phyloP scores from a whole-genome alignment of 2,797 vertebrate genomes.

The Acipenser transmontanus region DNA sequence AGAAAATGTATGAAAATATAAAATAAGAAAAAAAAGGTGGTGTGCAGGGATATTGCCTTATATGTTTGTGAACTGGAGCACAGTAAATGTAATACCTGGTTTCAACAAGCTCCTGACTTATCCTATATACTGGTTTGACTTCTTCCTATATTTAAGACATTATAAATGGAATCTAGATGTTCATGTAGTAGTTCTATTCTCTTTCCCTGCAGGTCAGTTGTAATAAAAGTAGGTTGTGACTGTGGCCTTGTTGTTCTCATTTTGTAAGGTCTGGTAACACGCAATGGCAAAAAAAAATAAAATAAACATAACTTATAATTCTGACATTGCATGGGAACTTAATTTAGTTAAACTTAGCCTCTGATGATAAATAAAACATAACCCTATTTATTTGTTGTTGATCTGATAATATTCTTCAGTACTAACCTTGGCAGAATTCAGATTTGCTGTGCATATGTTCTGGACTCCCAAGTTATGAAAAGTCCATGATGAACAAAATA shows the following conservation, averaged over 20 bases:
- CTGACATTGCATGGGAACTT: too few species aligned
- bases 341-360: too few species aligned
- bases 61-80: slow-evolving; percentile 67
- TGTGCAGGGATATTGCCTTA: slow-evolving; percentile 76
- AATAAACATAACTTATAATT: too few species aligned
- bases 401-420: too few species aligned
- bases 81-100: slow-evolving; percentile 50
- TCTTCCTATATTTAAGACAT: slow-evolving; percentile 65
- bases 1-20: slow-evolving; percentile 49
- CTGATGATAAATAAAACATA: too few species aligned
- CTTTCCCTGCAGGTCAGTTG: slow-evolving; percentile 72
- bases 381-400: too few species aligned
- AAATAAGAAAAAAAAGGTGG: slow-evolving; percentile 49
- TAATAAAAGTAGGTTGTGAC: slow-evolving; percentile 68
- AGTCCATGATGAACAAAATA: too few species aligned
- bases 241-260: slow-evolving; percentile 55
- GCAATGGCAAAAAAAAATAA: not conserved
- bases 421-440: too few species aligned
- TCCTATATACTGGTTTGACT: slow-evolving; percentile 51
- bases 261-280: slow-evolving; percentile 52
- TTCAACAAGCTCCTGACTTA: slow-evolving; percentile 60
- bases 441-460: too few species aligned
- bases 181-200: slow-evolving; percentile 66
- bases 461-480: too few species aligned
- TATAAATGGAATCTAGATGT: slow-evolving; percentile 64